Evolutionary conservation across 2,888 invertebrate genomes (phyloP).

Genomic region (Sturmia bella): DNA sequence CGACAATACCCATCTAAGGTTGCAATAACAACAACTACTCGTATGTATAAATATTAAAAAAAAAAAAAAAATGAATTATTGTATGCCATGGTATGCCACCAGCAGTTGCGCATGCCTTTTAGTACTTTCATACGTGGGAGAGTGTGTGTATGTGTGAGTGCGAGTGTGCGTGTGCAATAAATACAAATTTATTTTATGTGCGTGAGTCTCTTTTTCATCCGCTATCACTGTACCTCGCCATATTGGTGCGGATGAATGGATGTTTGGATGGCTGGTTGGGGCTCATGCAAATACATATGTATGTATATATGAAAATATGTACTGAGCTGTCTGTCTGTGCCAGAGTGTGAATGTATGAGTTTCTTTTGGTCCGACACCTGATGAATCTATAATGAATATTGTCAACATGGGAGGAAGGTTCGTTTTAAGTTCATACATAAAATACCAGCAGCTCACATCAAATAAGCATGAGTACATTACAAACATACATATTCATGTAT

Average conservation of each 20-base stretch:
- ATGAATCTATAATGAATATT: constrained; percentile 79
- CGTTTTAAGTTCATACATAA: constrained; percentile 16
- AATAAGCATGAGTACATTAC: no score
- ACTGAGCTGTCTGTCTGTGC: background rate
- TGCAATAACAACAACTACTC: constrained; percentile 24
- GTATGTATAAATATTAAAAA: background rate
- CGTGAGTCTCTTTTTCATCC: constrained; percentile 48
- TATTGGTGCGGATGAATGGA: constrained; percentile 32
- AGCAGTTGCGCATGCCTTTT: constrained; percentile 17
- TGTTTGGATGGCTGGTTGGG: constrained; percentile 43
- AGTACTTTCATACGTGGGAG: background rate
- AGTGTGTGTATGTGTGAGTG: background rate
- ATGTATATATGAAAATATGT: no score
- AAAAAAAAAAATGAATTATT: constrained; percentile 19
- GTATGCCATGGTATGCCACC: constrained; percentile 55
- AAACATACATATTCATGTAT: no score
- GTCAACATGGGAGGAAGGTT: constrained; percentile 56
- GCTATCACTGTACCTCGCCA: no score
- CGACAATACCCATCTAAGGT: constrained; percentile 57
- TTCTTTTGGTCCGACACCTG: constrained; percentile 75
- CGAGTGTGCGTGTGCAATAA: background rate
- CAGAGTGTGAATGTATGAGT: constrained; percentile 24
- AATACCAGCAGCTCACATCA: no score
- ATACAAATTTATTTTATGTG: constrained; percentile 44
- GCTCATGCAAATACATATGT: background rate